Conservation (phyloP, 2,888 invertebrate species). For the Caenorhabditis macrosperma region DNA sequence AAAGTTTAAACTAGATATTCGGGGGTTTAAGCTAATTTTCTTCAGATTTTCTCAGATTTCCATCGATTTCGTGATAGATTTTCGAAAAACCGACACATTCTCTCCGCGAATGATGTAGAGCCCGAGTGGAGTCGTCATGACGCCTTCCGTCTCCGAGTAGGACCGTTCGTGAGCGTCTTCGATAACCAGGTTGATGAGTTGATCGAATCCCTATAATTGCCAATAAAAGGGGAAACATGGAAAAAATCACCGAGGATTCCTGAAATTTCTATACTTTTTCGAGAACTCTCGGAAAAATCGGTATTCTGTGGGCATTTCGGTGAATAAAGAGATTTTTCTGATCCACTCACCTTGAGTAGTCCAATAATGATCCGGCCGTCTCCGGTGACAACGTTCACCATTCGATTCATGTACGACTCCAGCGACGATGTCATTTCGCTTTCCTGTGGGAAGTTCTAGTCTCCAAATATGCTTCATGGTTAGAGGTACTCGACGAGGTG, state of each 20-base stretch:
- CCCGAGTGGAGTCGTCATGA: slow-evolving; percentile 95
- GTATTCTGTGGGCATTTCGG: background rate
- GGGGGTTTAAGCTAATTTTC: background rate
- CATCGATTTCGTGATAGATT: background rate
- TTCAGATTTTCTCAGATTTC: background rate
- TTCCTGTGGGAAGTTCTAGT: background rate
- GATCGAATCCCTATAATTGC: slow-evolving; percentile 89
- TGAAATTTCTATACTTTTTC: background rate
- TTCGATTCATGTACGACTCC: slow-evolving; percentile 76
- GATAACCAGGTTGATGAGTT: slow-evolving; percentile 97
- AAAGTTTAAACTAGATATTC: no score
- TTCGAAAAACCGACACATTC: slow-evolving; percentile 87
- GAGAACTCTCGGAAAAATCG: background rate
- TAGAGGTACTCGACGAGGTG: background rate
- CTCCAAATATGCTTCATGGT: background rate
- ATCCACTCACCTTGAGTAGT: slow-evolving; percentile 86
- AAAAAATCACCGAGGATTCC: background rate
- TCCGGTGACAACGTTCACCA: slow-evolving; percentile 91
- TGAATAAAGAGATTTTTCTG: background rate
- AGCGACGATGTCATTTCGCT: slow-evolving; percentile 73
- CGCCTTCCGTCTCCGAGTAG: slow-evolving; percentile 89
- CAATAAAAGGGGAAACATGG: background rate
- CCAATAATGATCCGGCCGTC: slow-evolving; percentile 97
- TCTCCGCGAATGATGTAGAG: slow-evolving; percentile 98
- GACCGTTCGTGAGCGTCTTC: slow-evolving; percentile 98